These are phyloP conservation scores for Ptychobarbus kaznakovi DNA, from an alignment of 2,797 vertebrate genomes.

Conservation along the genomic window DNA sequence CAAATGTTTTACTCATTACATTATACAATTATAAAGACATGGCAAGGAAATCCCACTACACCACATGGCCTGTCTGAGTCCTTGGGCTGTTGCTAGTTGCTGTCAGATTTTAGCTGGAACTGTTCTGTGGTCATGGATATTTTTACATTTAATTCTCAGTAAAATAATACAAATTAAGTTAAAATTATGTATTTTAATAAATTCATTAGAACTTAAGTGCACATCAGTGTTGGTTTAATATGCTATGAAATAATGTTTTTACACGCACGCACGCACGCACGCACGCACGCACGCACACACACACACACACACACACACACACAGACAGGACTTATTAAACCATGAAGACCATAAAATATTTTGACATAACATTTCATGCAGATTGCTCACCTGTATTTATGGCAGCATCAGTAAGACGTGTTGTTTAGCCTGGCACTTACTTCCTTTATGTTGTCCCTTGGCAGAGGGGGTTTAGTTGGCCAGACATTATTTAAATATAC, in stretches of 20 bases:
- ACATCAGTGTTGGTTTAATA: neutral
- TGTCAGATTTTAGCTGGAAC: neutral
- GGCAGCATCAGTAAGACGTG: constrained; percentile 7
- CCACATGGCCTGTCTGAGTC: neutral
- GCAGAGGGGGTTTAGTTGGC: neutral
- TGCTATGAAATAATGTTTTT: neutral
- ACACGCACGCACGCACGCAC: neutral
- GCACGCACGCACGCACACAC: neutral
- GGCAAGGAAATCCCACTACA: constrained; percentile 24
- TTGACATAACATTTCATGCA: neutral
- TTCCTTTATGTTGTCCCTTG: constrained; percentile 12
- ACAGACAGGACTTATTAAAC: neutral
- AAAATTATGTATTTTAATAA: neutral
- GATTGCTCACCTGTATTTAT: constrained; percentile 17
- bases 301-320: no score
- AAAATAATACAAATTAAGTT: neutral
- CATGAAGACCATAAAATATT: neutral
- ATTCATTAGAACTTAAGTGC: neutral
- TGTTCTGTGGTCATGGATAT: neutral
- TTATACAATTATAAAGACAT: constrained; percentile 32
- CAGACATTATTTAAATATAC: constrained; percentile 5
- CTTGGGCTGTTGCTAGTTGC: neutral
- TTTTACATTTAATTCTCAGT: neutral
- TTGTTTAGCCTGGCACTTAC: constrained; percentile 9
- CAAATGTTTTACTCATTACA: constrained; percentile 45